These are phyloP conservation scores for Lacerta bilineata DNA, from an alignment of 2,797 vertebrate species.

Conservation along the genomic window DNA sequence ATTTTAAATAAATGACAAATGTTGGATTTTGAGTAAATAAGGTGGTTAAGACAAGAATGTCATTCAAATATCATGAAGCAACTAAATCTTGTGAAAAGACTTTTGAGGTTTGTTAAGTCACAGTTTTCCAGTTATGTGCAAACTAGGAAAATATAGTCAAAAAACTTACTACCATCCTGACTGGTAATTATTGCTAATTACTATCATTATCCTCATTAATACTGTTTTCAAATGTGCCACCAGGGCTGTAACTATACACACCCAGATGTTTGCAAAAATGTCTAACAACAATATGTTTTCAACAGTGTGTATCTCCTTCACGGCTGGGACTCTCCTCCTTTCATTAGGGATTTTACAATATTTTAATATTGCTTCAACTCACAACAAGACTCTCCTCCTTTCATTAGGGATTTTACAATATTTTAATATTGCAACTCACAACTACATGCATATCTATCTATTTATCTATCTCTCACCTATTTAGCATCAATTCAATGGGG, in stretches of 20 bases:
- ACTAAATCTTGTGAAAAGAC: too few relatives aligned
- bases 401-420: neutral
- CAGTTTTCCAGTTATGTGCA: neutral
- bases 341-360: neutral
- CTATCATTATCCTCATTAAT: neutral
- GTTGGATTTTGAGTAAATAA: too few relatives aligned
- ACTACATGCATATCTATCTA: too few relatives aligned
- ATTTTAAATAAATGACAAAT: too few relatives aligned
- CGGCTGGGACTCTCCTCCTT: neutral
- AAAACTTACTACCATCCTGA: neutral
- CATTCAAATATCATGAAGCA: too few relatives aligned
- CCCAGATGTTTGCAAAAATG: neutral
- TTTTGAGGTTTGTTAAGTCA: neutral
- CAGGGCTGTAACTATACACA: neutral
- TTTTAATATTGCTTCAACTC: neutral
- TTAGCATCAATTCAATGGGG: neutral
- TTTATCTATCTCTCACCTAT: too few relatives aligned
- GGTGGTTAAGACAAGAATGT: too few relatives aligned
- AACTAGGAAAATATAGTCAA: neutral
- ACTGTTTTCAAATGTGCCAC: neutral
- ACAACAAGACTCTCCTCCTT: neutral
- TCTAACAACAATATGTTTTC: neutral
- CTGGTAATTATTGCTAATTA: neutral
- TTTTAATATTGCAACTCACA: neutral
- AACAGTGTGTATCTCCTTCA: neutral